Evolutionary conservation across 2,113 vertebrate genomes (phyloP), one percentile per base, ranked within the genome.

Genomic region (Carettochelys insculpta): DNA sequence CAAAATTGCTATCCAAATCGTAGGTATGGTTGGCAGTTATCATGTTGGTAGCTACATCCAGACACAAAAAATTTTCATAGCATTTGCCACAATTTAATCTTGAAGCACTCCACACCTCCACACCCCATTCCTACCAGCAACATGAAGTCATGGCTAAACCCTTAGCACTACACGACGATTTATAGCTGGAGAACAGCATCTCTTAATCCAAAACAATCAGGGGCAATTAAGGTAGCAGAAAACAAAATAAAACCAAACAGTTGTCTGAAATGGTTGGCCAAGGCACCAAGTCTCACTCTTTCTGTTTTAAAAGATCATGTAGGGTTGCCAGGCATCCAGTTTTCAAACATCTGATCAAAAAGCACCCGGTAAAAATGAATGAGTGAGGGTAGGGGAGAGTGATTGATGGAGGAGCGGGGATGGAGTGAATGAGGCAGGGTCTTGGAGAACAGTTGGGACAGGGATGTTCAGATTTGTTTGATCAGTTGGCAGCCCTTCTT

Each of bases 111-210:
- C 43, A 41, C 1, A 2, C 3, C 2, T 68, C n/a, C 61, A 68
- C 38, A 38, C n/a, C 61, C n/a, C 19, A 11, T 68, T 38, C 19
- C 20, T 5, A 8, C 8, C n/a, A 68, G n/a, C 27, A 31, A 4
- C 12, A 82, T n/a, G n/a, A 3, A 5, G 43, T 1, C 0, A 86
- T 77, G 43, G 80, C 76, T 85, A 43, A 50, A 56, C n/a, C 24
- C 22, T 76, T 1, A 1, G 17, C 41, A 17, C 52, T 43, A 82
- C 1, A n/a, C 4, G 27, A 0, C 0, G 6, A 54, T 73, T 87
- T 85, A 31, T 77, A 87, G 85, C 85, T 4, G 31, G 45, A 71
- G 73, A 90, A 85, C 34, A 68, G 8, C 38, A 68, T 19, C 22
- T 20, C 61, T 38, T 38, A 68, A 68, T 38, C 9, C 16, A 65